These are phyloP conservation scores for Coremacera marginata DNA, from an alignment of 2,888 invertebrate genomes.

Conservation along the genomic window DNA sequence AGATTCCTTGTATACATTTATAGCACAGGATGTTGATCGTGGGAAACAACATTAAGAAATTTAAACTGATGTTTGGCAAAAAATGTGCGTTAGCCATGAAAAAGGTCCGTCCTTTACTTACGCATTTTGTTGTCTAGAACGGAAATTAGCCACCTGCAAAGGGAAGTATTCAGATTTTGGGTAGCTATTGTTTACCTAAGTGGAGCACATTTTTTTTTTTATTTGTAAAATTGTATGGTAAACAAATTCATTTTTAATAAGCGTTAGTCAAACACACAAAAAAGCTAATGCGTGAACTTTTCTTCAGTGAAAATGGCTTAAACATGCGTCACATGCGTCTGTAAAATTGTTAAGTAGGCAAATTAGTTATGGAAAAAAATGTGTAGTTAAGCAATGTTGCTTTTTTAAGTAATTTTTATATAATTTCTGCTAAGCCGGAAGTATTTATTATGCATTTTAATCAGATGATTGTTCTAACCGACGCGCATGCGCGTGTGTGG, in stretches of 20 bases:
- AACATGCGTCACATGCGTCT: background rate
- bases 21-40: constrained; percentile 1
- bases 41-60: background rate
- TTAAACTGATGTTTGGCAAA: background rate
- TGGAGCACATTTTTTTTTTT: too few species aligned
- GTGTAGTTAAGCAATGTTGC: background rate
- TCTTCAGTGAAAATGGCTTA: too few species aligned
- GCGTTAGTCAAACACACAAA: too few species aligned
- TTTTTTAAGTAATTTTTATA: background rate
- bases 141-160: background rate
- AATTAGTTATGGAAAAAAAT: background rate
- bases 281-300: too few species aligned
- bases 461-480: background rate
- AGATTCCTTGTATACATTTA: background rate
- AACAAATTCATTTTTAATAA: too few species aligned
- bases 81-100: background rate
- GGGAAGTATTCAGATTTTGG: background rate
- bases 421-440: background rate
- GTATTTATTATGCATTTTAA: background rate
- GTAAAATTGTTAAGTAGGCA: background rate
- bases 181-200: background rate
- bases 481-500: background rate
- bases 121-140: background rate
- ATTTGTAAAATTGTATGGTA: too few species aligned
- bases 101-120: background rate